Base-by-base conservation (phyloP, 2,888 invertebrate species). In the Xestia sexstrigata region DNA sequence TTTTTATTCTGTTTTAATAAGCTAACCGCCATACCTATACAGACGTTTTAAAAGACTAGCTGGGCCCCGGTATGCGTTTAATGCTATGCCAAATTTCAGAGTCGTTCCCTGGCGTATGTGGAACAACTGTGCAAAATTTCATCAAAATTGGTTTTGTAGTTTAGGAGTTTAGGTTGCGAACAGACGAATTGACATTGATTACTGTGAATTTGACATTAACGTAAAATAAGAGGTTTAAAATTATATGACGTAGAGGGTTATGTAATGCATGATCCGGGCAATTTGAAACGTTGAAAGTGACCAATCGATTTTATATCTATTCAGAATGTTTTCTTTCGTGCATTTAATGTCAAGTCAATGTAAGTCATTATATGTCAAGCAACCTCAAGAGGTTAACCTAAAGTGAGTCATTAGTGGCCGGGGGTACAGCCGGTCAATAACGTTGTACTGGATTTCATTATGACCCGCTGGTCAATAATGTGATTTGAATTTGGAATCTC, bases 1-100 rank as follows among this genome's bases (percentile, higher is more conserved):
- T 62, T 52, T 70, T 73, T 75, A 9, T 72, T 75, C n/a, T 69
- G 1, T 39, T 23, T 2, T 39, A 35, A 5, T 67, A n/a, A 15
- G 23, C 17, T 58, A 26, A 1, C 26, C n/a, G 11, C 52, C 52
- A 55, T n/a, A 55, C 1, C 35, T 15, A 26, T 15, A 58, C 17
- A 15, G 15, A 26, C 7, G 7, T 58, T 26, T 58, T 55, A 58
- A 58, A 58, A 26, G 55, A 26, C n/a, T 13, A 13, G 13, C 55
- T n/a, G n/a, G 13, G 4, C 9, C 52, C 15, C 23, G 0, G 23
- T 8, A 52, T 23, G 52, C 11, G 3, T 52, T n/a, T n/a, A n/a
- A n/a, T 47, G 47, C 47, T 20, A 47, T 47, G 47, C 49, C 8
- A 9, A 9, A 9, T 9, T 42, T 55, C n/a, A 13, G n/a, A n/a